Evolutionary conservation across 2,113 vertebrate genomes (phyloP), one percentile per base, ranked within the genome.

Genomic region (Cyprinodon variegatus): DNA sequence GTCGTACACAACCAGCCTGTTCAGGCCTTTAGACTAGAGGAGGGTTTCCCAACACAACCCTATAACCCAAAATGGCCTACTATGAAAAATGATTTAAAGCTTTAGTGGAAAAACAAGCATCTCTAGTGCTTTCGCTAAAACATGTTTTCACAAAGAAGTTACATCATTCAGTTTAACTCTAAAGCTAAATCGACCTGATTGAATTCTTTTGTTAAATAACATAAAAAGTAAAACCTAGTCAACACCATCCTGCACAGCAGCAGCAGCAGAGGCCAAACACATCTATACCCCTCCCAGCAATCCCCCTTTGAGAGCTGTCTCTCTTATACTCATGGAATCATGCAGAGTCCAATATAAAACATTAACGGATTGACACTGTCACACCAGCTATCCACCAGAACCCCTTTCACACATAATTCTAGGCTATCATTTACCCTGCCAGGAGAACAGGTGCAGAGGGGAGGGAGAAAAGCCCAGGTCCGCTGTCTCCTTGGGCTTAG

Each of bases 371-470:
- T 91, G 91, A 93, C 90, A 91, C 89, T 81, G 88, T 91, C 90
- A 90, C 89, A 88, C 83, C 60, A 65, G 83, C 86, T 88, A 88
- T 91, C 88, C 80, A 67, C 79, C 89, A 77, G 82, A 93, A 83
- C 67, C 87, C 85, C 85, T 92, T 92, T 90, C 91, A 93, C 91
- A 92, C 92, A 90, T 92, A 92, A 93, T 92, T 92, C 92, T 89
- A 90, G 86, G 84, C 86, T 91, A 83, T 86, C 74, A 38, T 92
- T 91, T 88, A 85, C 86, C 85, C 86, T 48, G 74, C 78, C 29
- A 45, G 87, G 84, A 77, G 88, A 92, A 94, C 93, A 94, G 93
- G 93, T 94, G 93, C 91, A 91, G 73, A 81, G 83, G 82, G 82
- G 72, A 78, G 78, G 77, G 84, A 76, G 88, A 85, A 80, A 79